Conservation (phyloP, 2,888 invertebrate species). For the Sicus ferrugineus region DNA sequence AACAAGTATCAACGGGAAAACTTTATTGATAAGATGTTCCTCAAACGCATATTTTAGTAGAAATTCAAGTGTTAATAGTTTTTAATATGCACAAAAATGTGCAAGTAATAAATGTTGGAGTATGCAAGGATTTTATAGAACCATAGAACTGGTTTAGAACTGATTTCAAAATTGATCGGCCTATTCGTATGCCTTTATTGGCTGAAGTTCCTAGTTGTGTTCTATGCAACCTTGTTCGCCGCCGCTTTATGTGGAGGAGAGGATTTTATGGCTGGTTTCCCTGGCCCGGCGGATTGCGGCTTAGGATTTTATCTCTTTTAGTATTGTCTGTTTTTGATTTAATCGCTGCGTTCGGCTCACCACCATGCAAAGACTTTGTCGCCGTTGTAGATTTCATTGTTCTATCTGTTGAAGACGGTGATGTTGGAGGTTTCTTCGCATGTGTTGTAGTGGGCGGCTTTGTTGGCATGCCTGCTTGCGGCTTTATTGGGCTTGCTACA, state of each 20-base stretch:
- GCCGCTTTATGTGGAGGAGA: background rate
- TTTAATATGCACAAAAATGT: no score
- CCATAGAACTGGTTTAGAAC: no score
- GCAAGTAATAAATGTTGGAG: no score
- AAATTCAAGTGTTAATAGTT: background rate
- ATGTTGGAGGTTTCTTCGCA: conserved; percentile 36
- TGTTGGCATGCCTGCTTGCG: background rate
- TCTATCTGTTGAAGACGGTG: conserved; percentile 27
- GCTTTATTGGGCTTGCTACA: background rate
- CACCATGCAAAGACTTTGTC: background rate
- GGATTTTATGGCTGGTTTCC: background rate
- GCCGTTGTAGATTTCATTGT: background rate
- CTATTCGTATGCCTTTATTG: no score
- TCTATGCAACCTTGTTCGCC: background rate
- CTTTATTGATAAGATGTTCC: conserved; percentile 15
- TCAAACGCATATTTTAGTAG: background rate
- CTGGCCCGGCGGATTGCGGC: background rate
- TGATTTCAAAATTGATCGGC: no score
- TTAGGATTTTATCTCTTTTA: background rate
- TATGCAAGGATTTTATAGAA: no score
- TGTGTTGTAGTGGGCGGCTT: conserved; percentile 19
- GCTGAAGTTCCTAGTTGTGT: background rate
- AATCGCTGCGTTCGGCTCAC: conserved; percentile 12
- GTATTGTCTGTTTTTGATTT: background rate
- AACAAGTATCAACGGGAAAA: no score